Conservation (phyloP, 2,113 vertebrate species). For the Pedetes capensis region DNA sequence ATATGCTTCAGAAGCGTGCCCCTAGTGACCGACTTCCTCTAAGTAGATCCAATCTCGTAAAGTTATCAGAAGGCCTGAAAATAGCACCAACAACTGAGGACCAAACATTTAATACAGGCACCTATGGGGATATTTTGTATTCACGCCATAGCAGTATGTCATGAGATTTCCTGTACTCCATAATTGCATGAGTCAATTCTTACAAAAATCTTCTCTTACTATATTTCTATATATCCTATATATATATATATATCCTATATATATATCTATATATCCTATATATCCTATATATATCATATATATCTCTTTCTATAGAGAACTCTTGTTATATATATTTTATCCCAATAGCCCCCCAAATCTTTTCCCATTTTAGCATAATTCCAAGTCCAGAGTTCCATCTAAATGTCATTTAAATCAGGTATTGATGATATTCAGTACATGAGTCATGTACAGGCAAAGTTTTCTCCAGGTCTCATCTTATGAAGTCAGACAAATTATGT, state of each 20-base stretch:
- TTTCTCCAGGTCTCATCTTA: neutral
- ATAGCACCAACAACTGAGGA: too few relatives aligned
- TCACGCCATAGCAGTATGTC: too few relatives aligned
- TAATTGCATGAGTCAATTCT: neutral
- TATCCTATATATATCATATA: neutral
- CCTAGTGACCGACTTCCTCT: too few relatives aligned
- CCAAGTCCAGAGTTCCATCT: neutral
- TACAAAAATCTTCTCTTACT: neutral
- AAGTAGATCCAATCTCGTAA: too few relatives aligned
- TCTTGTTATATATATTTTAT: neutral
- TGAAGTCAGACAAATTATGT: neutral
- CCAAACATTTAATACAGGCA: too few relatives aligned
- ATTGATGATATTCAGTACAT: neutral
- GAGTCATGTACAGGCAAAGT: neutral
- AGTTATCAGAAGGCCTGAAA: too few relatives aligned
- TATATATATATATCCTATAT: neutral
- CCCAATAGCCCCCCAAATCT: neutral
- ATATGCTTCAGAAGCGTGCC: too few relatives aligned
- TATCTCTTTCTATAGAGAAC: neutral
- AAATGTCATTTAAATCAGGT: neutral
- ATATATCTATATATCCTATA: neutral
- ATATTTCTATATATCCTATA: neutral
- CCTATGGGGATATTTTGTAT: too few relatives aligned
- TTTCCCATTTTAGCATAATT: neutral
- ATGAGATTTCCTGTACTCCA: neutral